A percentile compares a stretch with the other conserved stretches of the same genome.
Evolutionary conservation across 2,797 vertebrate genomes (phyloP).

Genomic region (Arctocebus calabarensis): DNA sequence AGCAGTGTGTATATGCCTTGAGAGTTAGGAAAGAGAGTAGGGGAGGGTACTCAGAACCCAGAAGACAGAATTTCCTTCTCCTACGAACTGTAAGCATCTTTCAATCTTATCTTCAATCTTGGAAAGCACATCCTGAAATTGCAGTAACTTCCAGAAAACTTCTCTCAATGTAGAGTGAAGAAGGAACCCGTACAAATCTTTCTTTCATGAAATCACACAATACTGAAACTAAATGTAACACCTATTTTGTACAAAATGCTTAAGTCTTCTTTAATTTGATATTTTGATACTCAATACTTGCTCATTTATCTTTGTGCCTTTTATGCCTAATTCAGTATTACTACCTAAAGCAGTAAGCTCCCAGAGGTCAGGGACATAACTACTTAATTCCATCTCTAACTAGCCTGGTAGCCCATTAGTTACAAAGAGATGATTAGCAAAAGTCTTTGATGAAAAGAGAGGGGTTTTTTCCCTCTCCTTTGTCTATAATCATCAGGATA

Average conservation of each 20-base stretch:
- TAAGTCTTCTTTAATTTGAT: not conserved
- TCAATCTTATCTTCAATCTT: not conserved
- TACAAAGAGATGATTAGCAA: not conserved
- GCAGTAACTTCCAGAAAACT: conserved; percentile 24
- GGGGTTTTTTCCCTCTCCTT: not conserved
- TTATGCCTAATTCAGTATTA: not conserved
- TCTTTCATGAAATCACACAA: not conserved
- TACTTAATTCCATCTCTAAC: not conserved
- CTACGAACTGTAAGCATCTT: not conserved
- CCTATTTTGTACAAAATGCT: not conserved
- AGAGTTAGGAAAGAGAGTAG: fast-evolving
- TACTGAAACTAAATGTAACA: not conserved
- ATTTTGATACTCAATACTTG: not conserved
- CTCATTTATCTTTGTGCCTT: not conserved
- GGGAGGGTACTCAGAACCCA: not conserved
- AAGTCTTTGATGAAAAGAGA: not conserved
- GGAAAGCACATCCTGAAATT: not conserved
- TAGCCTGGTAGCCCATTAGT: not conserved
- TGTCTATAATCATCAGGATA: not conserved
- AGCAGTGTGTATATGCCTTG: not conserved
- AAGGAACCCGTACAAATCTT: not conserved
- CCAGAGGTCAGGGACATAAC: not conserved
- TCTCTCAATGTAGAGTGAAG: not conserved
- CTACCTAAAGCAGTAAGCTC: conserved; percentile 9
- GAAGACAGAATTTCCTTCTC: not conserved